Base-by-base conservation (phyloP, 2,797 vertebrate genomes). In the Sebastes baramenuke region DNA sequence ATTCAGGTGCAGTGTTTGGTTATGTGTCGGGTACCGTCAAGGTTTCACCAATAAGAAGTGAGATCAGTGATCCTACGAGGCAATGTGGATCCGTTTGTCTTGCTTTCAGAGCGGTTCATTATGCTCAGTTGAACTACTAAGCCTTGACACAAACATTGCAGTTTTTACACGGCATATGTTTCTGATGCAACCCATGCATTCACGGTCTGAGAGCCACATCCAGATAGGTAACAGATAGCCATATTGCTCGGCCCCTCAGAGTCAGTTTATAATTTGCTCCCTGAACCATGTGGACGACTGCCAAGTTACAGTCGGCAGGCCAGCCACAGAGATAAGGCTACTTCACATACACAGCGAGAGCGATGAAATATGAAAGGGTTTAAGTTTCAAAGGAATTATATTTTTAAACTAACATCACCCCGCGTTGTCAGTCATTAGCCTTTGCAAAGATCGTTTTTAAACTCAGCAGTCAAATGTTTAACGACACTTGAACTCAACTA, bases 221-320 rank as follows among this genome's bases (percentile, higher is more conserved):
- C 79, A 84, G 75, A 82, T 77, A 75, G 65, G 69, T 81, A 74
- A 85, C 30, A 79, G 76, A 87, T 72, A 54, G 70, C 79, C 70
- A 46, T n/a, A 79, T 70, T 73, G 76, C 74, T 79, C n/a, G n/a
- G 68, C 82, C 80, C 52, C 54, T 77, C 52, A 34, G 70, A 78
- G 38, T 65, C 82, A 12, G 30, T 67, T 78, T 75, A 79, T 83
- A 82, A 92, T 85, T 75, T 77, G 36, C 74, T 86, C 64, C 42
- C 20, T 83, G 72, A 84, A 81, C 68, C 59, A 34, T 81, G 67
- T 79, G 82, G 80, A 88, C 56, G 76, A 42, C 61, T 68, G 75
- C 80, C 81, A 89, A 79, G 67, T 72, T 56, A 29, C 9, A 77
- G 66, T 25, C 11, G 29, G 72, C n/a, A 13, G 59, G 30, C 71